phyloP scores from a whole-genome alignment of 2,888 invertebrate species.

The Cryptocheilus praepositus region DNA sequence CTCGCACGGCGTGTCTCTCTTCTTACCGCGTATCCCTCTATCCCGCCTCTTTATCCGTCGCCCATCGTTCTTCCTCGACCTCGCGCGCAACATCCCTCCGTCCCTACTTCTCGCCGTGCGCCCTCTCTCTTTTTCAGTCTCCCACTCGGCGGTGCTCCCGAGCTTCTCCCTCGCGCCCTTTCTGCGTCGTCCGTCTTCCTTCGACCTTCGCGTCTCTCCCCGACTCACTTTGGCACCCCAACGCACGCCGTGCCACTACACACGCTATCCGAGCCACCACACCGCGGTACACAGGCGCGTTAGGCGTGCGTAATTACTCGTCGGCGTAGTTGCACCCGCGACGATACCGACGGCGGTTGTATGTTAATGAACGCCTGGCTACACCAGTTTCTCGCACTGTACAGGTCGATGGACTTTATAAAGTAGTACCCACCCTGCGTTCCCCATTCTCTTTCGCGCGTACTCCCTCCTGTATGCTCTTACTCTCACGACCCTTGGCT shows the following conservation, averaged over 20 bases:
- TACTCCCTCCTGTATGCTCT: neutral
- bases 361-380: constrained; percentile 47
- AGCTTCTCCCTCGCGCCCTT: constrained; percentile 5
- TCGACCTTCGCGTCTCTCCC: neutral
- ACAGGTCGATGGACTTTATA: constrained; percentile 37
- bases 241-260: constrained; percentile 4
- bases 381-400: constrained; percentile 42
- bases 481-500: too few relatives aligned
- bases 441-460: neutral
- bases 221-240: neutral
- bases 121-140: constrained; percentile 33
- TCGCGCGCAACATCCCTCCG: constrained; percentile 20
- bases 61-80: constrained; percentile 10
- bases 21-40: constrained; percentile 25
- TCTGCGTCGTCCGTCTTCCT: neutral
- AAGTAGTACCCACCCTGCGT: constrained; percentile 18
- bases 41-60: neutral
- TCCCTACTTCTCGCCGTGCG: constrained; percentile 29
- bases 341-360: constrained; percentile 36
- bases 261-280: neutral
- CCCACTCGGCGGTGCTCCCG: neutral
- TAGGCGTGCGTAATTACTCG: constrained; percentile 58
- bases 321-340: constrained; percentile 42
- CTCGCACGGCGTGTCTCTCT: constrained; percentile 14
- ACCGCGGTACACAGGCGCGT: constrained; percentile 44